Evolutionary conservation across 2,113 vertebrate genomes (phyloP), one percentile per base, ranked within the genome.

Genomic region (Phasianus colchicus): DNA sequence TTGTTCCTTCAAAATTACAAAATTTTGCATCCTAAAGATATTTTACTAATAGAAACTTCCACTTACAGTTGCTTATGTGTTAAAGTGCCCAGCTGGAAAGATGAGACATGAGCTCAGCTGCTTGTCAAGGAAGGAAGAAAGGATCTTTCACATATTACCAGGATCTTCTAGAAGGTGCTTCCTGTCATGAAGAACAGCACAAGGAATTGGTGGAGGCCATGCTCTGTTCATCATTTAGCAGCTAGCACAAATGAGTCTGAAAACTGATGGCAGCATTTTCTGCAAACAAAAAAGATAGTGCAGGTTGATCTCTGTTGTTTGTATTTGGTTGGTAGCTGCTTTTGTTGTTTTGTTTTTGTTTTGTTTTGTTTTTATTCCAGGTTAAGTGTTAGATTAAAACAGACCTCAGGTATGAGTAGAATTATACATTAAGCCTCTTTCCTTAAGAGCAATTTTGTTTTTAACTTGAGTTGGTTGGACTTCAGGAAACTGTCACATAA

Each of bases 61-160:
- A 83, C 79, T 78, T 70, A 61, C 83, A 14, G 4, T 93, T 52
- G 95, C 65, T 34, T 92, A 63, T 48, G 65, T 94, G 88, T 58
- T 95, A 89, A 95, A 64, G 13, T 30, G 36, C 84, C 78, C 76
- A 96, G 57, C 76, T 95, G 54, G 42, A 92, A 92, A 95, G 66
- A 24, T 76, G 75, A 80, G n/a, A 69, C 43, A 21, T 13, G 22
- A 74, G 11, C 29, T 70, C 38, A 64, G 38, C 12, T 34, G 12
- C 32, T 83, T 32, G 30, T 77, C 20, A 52, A 30, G 34, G 88
- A 91, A 38, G 11, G 6, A 82, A 66, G 58, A 75, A 43, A 17
- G 29, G 20, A 47, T 47, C 55, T 72, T 82, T 12, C 25, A 15
- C 58, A 6, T 43, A 13, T 75, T 43, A 82, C n/a, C 18, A 47